A percentile compares a stretch with the other conserved stretches of the same genome.
These are phyloP conservation scores for Hirudinaria manillensis DNA, from an alignment of 2,888 invertebrate genomes.

Conservation along the genomic window DNA sequence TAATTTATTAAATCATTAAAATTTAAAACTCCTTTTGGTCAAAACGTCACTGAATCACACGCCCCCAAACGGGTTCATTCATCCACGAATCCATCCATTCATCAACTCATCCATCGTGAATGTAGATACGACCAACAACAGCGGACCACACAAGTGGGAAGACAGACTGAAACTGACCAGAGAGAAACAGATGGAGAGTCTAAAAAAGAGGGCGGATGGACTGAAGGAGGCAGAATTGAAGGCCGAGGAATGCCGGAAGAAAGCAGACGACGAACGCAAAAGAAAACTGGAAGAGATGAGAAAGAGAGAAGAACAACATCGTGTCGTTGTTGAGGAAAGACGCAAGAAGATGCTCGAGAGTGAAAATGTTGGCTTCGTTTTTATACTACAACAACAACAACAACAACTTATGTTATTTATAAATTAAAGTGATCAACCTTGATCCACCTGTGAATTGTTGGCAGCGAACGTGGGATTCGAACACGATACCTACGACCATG, in stretches of 20 bases:
- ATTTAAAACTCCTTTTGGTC: no score
- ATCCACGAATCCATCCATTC: neutral
- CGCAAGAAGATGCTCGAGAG: constrained; percentile 18
- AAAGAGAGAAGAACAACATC: constrained; percentile 26
- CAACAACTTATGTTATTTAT: no score
- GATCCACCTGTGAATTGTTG: no score
- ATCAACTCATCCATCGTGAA: neutral
- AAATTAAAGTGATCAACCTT: no score
- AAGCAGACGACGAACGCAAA: constrained; percentile 21
- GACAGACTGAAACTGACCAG: constrained; percentile 5
- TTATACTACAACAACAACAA: constrained; percentile 18
- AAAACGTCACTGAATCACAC: no score
- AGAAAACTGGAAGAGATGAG: constrained; percentile 23
- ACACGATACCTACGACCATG: no score
- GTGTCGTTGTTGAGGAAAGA: constrained; percentile 15
- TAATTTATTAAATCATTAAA: no score
- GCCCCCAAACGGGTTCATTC: neutral
- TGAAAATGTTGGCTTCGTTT: neutral
- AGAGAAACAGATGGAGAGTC: constrained; percentile 17
- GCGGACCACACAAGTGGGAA: neutral
- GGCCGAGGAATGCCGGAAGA: constrained; percentile 21
- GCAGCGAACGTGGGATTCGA: no score
- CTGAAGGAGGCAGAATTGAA: constrained; percentile 21
- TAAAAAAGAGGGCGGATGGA: constrained; percentile 21
- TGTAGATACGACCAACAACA: neutral